phyloP scores from a whole-genome alignment of 1,140 invertebrate species.

The Drusus annulatus region DNA sequence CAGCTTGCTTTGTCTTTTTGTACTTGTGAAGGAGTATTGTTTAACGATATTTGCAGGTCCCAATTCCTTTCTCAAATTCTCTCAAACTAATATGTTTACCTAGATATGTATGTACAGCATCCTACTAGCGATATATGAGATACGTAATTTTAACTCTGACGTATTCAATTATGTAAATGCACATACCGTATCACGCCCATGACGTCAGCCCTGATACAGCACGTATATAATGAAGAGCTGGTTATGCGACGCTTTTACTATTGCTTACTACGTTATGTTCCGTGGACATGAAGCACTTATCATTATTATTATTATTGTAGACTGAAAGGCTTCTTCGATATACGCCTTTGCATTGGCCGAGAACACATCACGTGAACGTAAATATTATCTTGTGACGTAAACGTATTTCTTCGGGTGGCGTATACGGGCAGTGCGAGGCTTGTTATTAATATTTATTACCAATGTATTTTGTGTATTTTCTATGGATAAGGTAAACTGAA shows the following conservation, averaged over 20 bases:
- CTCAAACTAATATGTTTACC: not conserved
- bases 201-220: not conserved
- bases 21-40: too few relatives aligned
- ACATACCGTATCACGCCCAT: not conserved
- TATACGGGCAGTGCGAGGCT: too few relatives aligned
- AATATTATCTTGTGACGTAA: not conserved
- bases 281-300: not conserved
- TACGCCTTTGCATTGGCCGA: not conserved
- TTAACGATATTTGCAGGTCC: too few relatives aligned
- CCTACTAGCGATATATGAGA: not conserved
- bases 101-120: not conserved
- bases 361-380: not conserved
- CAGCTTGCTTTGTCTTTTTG: too few relatives aligned
- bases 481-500: too few relatives aligned
- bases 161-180: slow-evolving; percentile 14
- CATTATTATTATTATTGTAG: not conserved
- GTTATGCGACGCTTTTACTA: not conserved
- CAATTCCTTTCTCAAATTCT: too few relatives aligned
- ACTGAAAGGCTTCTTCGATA: slow-evolving; percentile 1
- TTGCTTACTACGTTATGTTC: not conserved
- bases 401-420: not conserved
- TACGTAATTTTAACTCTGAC: not conserved
- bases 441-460: too few relatives aligned
- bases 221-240: not conserved
- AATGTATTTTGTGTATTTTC: too few relatives aligned